Percentiles rank a stretch among this genome's conserved stretches.
These are phyloP conservation scores for Spizella passerina DNA, from an alignment of 2,797 vertebrate species.

Conservation along the genomic window DNA sequence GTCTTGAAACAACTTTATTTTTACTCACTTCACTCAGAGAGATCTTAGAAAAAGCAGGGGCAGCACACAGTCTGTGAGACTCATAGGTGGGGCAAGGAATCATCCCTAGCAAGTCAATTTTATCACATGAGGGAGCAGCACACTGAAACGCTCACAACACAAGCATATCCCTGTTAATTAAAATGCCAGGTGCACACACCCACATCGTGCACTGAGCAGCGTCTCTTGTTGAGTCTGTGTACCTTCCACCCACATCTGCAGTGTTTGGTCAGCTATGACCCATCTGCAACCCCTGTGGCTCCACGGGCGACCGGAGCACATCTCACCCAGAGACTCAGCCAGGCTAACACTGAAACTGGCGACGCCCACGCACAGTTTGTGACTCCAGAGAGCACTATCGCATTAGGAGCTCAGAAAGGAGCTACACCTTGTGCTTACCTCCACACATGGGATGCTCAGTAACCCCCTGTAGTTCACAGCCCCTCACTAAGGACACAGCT, in stretches of 20 bases:
- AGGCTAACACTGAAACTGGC: not conserved
- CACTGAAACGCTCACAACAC: not conserved
- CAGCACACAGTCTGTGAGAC: not conserved
- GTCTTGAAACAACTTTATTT: not conserved
- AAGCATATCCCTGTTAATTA: not conserved
- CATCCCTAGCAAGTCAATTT: not conserved
- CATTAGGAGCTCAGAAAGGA: not conserved
- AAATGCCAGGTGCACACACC: rapidly evolving
- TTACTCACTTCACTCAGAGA: not conserved
- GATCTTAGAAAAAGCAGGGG: not conserved
- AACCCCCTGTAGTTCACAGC: not conserved
- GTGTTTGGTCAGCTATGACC: not conserved
- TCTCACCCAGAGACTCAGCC: rapidly evolving
- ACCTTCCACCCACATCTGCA: not conserved
- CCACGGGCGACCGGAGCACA: rapidly evolving
- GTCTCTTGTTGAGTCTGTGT: too few species aligned
- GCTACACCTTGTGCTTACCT: not conserved
- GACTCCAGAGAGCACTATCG: rapidly evolving
- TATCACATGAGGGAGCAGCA: not conserved
- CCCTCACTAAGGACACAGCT: not conserved
- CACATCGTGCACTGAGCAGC: not conserved
- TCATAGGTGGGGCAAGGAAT: not conserved
- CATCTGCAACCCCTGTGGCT: not conserved
- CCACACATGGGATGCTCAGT: not conserved
- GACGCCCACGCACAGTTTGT: rapidly evolving